phyloP scores from a whole-genome alignment of 2,113 vertebrate genomes.

The Muscicapa adusta region DNA sequence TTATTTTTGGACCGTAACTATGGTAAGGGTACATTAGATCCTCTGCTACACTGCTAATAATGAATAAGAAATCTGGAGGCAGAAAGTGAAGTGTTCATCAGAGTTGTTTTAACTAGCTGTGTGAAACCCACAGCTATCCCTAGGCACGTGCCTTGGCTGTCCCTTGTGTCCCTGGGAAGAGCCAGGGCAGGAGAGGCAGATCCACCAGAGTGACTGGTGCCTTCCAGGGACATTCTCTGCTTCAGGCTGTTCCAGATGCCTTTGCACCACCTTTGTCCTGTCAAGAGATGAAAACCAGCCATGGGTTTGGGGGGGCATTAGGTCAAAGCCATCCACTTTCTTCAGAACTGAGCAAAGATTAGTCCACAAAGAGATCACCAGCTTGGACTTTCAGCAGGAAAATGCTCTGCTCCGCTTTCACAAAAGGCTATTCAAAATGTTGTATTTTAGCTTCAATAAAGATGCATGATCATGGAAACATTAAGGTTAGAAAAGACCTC shows the following conservation, averaged over 20 bases:
- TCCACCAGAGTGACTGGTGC: rapidly evolving
- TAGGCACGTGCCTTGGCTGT: neutral
- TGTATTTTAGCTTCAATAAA: neutral
- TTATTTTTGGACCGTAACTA: neutral
- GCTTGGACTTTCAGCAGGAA: neutral
- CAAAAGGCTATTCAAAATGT: neutral
- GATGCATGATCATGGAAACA: neutral
- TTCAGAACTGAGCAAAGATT: neutral
- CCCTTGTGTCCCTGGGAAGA: neutral
- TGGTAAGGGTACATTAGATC: neutral
- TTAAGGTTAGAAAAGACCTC: neutral
- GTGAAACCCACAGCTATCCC: neutral
- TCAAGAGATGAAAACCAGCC: neutral
- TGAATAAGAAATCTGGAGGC: neutral
- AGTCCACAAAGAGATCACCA: neutral
- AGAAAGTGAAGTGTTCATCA: neutral
- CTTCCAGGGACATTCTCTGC: neutral
- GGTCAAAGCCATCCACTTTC: neutral
- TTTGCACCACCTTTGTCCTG: neutral
- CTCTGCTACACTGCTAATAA: neutral
- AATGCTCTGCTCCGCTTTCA: neutral
- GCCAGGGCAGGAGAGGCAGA: rapidly evolving
- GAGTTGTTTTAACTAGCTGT: neutral
- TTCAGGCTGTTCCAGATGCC: neutral
- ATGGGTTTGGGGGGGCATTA: neutral